Evolutionary conservation across 2,797 vertebrate species (phyloP).

Genomic region (Etheostoma perlongum): DNA sequence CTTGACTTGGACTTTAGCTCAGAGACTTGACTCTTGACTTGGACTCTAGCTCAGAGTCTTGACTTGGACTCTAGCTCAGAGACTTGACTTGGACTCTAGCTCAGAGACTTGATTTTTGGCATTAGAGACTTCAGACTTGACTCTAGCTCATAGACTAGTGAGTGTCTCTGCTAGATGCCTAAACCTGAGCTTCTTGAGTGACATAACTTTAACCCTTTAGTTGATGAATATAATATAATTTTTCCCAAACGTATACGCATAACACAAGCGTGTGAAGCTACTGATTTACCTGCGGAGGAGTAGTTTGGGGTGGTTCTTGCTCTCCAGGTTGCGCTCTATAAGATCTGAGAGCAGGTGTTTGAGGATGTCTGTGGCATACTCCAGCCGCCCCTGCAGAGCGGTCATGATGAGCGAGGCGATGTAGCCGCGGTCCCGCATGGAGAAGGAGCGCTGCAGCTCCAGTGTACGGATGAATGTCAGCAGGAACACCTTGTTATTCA

Average conservation of each 20-base stretch:
- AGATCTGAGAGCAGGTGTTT: conserved; percentile 96
- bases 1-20: too few relatives aligned
- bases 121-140: too few relatives aligned
- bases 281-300: conserved; percentile 92
- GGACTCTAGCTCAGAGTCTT: too few relatives aligned
- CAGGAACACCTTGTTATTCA: conserved; percentile 97
- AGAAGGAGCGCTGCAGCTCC: conserved; percentile 96
- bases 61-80: too few relatives aligned
- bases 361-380: conserved; percentile 95
- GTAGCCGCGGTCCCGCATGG: conserved; percentile 96
- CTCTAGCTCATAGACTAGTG: too few relatives aligned
- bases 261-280: not conserved
- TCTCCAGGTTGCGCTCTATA: conserved; percentile 96
- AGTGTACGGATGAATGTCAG: conserved; percentile 95
- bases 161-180: not conserved
- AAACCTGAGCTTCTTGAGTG: not conserved
- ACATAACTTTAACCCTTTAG: not conserved
- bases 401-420: conserved; percentile 98
- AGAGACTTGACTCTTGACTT: too few relatives aligned
- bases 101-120: too few relatives aligned
- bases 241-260: not conserved
- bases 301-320: conserved; percentile 98
- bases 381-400: conserved; percentile 92
- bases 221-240: not conserved
- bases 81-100: too few relatives aligned